Evolutionary conservation across 2,888 invertebrate genomes (phyloP), one percentile per base, ranked within the genome.

Genomic region (Orchesellides sinensis): DNA sequence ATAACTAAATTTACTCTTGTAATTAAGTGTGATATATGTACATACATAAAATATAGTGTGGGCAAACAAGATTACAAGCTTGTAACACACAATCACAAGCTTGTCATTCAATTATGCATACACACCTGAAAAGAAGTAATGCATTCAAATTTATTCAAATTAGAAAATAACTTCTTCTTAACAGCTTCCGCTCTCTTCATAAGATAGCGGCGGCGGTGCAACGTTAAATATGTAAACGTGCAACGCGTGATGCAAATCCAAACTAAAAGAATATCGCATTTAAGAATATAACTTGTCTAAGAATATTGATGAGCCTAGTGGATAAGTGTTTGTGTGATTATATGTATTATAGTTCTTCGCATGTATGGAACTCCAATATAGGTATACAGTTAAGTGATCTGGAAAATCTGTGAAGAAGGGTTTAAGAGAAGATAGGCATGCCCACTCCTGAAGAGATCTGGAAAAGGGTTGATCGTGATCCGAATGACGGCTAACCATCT

Each of bases 401-500:
- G 5, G 35, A 35, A 21, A 52, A 21, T 19, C 8, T 19, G 8
- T 17, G 21, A 21, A 17, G 19, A 19, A 19, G 21, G 8, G 52
- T 19, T 5, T 14, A 12, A 21, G 54, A 54, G 14, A 54, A 35
- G 12, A 19, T 29, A 54, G 69, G 32, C 6, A 73, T 73, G 73
- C 61, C 27, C 61, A n/a, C n/a, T n/a, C 32, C 19, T 29, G 47
- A 61, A 17, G 61, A 61, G 47, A 29, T 10, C 14, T 14, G 52
- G 0, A 23, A 17, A 49, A 61, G 73, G 32, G 19, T 27, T 27
- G 61, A 73, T 29, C 29, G 12, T 29, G 61, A 32, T 12, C 65
- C 73, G 25, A 47, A 73, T 73, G 73, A 73, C 21, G 73, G 10
- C n/a, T 10, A n/a, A 61, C 25, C 61, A 73, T 14, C 27, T 10